Conservation (phyloP, 2,797 vertebrate genomes). For the Karalla daura region DNA sequence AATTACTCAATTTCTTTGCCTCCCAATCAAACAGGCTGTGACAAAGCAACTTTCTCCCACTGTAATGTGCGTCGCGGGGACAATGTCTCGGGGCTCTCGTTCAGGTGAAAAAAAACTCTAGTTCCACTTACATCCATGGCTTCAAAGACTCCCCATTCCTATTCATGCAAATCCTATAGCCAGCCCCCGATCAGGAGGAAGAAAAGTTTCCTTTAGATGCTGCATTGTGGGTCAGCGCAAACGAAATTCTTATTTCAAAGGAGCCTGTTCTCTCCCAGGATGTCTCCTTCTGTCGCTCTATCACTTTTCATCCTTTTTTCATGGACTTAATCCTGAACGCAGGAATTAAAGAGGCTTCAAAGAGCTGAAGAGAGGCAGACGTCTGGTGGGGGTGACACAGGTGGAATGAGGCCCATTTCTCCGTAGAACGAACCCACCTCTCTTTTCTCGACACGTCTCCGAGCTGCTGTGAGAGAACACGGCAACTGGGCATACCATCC, state of each 20-base stretch:
- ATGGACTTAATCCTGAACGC: slow-evolving; percentile 68
- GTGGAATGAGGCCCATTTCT: slow-evolving; percentile 63
- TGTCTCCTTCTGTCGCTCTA: slow-evolving; percentile 59
- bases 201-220: slow-evolving; percentile 72
- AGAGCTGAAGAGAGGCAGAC: slow-evolving; percentile 62
- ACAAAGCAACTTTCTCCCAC: slow-evolving; percentile 51
- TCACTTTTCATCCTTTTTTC: slow-evolving; percentile 72
- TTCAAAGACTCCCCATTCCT: slow-evolving; percentile 74
- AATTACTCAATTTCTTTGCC: slow-evolving; percentile 44
- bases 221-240: slow-evolving; percentile 71
- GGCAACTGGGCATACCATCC: slow-evolving; percentile 45
- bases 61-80: slow-evolving; percentile 30
- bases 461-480: slow-evolving; percentile 43
- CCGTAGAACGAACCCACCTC: slow-evolving; percentile 50
- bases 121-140: slow-evolving; percentile 56
- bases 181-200: slow-evolving; percentile 26
- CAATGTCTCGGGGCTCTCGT: slow-evolving; percentile 59
- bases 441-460: slow-evolving; percentile 40
- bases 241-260: slow-evolving; percentile 74
- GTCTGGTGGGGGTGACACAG: slow-evolving; percentile 60
- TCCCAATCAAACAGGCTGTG: slow-evolving; percentile 44
- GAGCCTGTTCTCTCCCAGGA: slow-evolving; percentile 56
- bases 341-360: slow-evolving; percentile 76
- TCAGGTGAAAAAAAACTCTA: slow-evolving; percentile 63
- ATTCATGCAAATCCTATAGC: slow-evolving; percentile 70